These are phyloP conservation scores for Patagioenas fasciata DNA, from an alignment of 2,113 vertebrate genomes.

Conservation along the genomic window DNA sequence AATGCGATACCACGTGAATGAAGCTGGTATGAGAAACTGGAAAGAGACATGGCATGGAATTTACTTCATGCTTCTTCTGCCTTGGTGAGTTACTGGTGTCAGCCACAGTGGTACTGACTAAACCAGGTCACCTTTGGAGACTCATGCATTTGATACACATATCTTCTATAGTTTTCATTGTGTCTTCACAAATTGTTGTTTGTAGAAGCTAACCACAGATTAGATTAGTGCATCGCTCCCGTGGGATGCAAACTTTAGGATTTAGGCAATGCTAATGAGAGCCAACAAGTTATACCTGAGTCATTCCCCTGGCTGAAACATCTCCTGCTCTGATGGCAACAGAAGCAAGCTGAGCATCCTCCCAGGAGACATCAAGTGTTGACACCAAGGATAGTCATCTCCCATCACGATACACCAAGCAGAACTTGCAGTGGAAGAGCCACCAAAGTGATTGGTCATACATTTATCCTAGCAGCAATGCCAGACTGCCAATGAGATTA, in stretches of 20 bases:
- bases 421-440: background rate
- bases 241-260: background rate
- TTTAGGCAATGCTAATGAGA: constrained; percentile 37
- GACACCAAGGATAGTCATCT: background rate
- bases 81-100: background rate
- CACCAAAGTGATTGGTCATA: background rate
- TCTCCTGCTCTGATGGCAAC: background rate
- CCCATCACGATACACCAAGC: background rate
- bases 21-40: background rate
- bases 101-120: background rate
- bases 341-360: background rate
- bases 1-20: background rate
- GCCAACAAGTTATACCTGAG: constrained; percentile 33
- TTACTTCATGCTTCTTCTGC: background rate
- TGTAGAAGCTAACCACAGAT: background rate
- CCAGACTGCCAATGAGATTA: background rate
- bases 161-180: background rate
- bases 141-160: background rate
- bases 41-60: background rate
- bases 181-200: constrained; percentile 28
- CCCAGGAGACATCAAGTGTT: background rate
- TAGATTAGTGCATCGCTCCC: background rate
- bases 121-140: background rate
- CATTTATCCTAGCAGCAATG: background rate
- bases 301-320: constrained; percentile 8